Conservation (phyloP, 2,888 invertebrate genomes). For the Drosophila helvetica region DNA sequence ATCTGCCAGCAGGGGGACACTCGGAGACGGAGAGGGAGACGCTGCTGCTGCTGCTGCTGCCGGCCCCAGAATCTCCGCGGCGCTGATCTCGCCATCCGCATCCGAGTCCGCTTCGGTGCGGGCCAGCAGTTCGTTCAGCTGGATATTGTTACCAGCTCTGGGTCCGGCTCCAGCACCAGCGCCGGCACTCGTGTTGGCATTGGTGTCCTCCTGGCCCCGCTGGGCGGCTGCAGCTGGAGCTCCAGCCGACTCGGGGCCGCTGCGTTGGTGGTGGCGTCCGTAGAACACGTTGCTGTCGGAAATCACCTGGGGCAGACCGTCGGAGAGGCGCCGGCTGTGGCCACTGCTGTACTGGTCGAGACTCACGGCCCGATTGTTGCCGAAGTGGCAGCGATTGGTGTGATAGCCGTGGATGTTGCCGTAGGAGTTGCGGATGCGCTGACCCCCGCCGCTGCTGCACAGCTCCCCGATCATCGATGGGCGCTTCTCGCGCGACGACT, state of each 20-base stretch:
- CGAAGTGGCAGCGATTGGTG: conserved; percentile 83
- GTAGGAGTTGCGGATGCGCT: conserved; percentile 83
- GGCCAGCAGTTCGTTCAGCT: conserved; percentile 33
- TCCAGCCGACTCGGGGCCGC: conserved; percentile 64
- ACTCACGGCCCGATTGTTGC: conserved; percentile 84
- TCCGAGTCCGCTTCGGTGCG: conserved; percentile 40
- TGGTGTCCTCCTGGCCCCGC: conserved; percentile 35
- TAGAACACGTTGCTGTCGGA: conserved; percentile 84
- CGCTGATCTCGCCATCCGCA: conserved; percentile 6
- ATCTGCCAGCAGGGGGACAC: conserved; percentile 1
- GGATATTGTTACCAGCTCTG: conserved; percentile 4
- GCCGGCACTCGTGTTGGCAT: conserved; percentile 41
- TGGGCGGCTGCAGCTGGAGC: not conserved
- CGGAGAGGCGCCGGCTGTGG: conserved; percentile 83
- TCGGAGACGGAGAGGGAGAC: too few species aligned
- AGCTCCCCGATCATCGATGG: conserved; percentile 84
- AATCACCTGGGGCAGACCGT: conserved; percentile 83
- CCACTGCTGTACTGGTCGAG: conserved; percentile 83
- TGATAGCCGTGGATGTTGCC: conserved; percentile 84
- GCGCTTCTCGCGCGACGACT: conserved; percentile 87
- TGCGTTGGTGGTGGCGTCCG: conserved; percentile 78
- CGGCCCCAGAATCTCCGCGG: conserved; percentile 13
- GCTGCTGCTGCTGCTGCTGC: conserved; percentile 6
- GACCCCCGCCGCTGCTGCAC: conserved; percentile 83
- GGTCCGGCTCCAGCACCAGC: not conserved